Conservation (phyloP, 1,140 invertebrate genomes). For the Batillaria attramentaria region DNA sequence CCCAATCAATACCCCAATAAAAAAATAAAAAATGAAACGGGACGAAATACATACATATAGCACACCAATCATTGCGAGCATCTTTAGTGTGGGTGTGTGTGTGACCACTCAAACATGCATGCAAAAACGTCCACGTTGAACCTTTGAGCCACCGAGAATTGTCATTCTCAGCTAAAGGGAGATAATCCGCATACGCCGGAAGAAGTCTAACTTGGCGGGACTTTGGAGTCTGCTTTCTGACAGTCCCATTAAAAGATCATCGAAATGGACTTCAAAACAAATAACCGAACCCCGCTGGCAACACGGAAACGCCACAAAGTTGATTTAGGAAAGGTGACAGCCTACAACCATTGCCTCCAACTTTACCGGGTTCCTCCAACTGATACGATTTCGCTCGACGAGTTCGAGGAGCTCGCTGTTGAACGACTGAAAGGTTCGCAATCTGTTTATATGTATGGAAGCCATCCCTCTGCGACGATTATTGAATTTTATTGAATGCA, state of each 20-base stretch:
- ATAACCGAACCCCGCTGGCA: background rate
- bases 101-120: too few relatives aligned
- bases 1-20: too few relatives aligned
- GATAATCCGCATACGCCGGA: background rate
- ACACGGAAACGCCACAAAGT: background rate
- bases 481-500: background rate
- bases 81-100: too few relatives aligned
- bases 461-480: background rate
- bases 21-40: too few relatives aligned
- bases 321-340: too few relatives aligned
- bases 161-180: background rate
- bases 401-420: conserved; percentile 90
- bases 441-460: too few relatives aligned
- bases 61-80: too few relatives aligned
- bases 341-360: conserved; percentile 42
- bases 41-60: too few relatives aligned
- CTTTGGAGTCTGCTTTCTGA: background rate
- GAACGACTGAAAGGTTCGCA: conserved; percentile 88
- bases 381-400: conserved; percentile 81
- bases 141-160: too few relatives aligned
- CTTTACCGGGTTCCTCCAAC: conserved; percentile 87
- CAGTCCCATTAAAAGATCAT: background rate
- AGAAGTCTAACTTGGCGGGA: conserved; percentile 21
- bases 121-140: too few relatives aligned
- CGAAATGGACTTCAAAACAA: conserved; percentile 6